phyloP scores from a whole-genome alignment of 2,888 invertebrate genomes.

The Glyphotaelius pellucidus region DNA sequence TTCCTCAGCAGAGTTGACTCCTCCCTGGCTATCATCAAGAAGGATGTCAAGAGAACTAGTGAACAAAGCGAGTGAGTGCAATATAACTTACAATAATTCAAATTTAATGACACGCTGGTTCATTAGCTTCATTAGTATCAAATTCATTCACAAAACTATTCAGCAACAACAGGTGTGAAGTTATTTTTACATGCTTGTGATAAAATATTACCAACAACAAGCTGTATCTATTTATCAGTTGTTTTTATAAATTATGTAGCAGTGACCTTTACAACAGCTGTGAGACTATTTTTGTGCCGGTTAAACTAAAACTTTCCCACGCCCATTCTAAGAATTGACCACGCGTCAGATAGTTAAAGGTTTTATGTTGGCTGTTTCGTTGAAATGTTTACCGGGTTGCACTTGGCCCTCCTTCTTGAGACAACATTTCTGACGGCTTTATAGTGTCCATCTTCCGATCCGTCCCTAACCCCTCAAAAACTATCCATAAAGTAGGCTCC shows the following conservation, averaged over 20 bases:
- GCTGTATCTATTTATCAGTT: neutral
- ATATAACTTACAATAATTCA: neutral
- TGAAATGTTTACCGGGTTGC: neutral
- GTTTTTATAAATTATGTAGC: neutral
- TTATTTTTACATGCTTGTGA: neutral
- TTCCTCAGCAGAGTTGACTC: constrained; percentile 91
- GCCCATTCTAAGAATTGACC: neutral
- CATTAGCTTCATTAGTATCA: neutral
- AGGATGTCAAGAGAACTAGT: constrained; percentile 88
- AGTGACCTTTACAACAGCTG: constrained; percentile 1
- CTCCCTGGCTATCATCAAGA: constrained; percentile 89
- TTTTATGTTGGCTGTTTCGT: neutral
- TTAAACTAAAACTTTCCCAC: neutral
- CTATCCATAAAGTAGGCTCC: neutral
- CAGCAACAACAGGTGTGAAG: neutral
- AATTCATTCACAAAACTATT: neutral
- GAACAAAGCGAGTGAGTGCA: constrained; percentile 89
- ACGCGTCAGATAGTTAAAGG: neutral
- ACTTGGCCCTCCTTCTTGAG: neutral
- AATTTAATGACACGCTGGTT: neutral
- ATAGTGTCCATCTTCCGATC: neutral
- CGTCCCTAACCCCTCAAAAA: neutral
- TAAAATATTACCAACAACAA: neutral
- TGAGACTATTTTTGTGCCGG: neutral
- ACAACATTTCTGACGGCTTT: neutral